Evolutionary conservation across 2,113 vertebrate genomes (phyloP).

Genomic region (Dunckerocampus dactyliophorus): DNA sequence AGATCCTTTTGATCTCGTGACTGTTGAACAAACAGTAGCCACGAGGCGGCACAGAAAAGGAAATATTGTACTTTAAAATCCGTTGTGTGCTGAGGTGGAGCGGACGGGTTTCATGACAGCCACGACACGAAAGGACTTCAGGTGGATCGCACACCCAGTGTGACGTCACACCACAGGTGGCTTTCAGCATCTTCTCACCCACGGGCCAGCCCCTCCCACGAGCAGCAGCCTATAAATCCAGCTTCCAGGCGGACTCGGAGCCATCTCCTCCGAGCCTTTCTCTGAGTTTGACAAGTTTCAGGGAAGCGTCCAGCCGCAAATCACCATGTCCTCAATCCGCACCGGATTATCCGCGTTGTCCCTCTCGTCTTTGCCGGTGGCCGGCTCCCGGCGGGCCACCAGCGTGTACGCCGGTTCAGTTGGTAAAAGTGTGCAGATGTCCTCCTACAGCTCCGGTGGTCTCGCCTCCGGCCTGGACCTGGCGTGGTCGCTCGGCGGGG

Average conservation of each 20-base stretch:
- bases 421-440: slow-evolving; percentile 37
- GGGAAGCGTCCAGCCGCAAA: not conserved
- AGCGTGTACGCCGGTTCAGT: slow-evolving; percentile 64
- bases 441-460: slow-evolving; percentile 53
- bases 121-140: not conserved
- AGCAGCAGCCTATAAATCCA: slow-evolving; percentile 28
- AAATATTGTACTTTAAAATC: not conserved
- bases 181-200: slow-evolving; percentile 14
- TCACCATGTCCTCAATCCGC: slow-evolving; percentile 17
- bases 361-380: not conserved
- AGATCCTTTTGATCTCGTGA: no score
- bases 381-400: not conserved
- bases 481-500: not conserved
- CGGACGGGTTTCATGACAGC: slow-evolving; percentile 7
- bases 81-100: not conserved
- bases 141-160: slow-evolving; percentile 19
- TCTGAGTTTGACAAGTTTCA: not conserved
- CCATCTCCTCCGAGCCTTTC: slow-evolving; percentile 19
- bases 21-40: no score
- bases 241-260: not conserved
- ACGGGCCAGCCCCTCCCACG: slow-evolving; percentile 29
- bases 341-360: slow-evolving; percentile 14
- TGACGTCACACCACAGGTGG: slow-evolving; percentile 23
- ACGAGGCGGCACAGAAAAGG: no score
- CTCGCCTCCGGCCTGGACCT: slow-evolving; percentile 42